phyloP scores from a whole-genome alignment of 2,113 vertebrate genomes.

The Tragulus kanchil region DNA sequence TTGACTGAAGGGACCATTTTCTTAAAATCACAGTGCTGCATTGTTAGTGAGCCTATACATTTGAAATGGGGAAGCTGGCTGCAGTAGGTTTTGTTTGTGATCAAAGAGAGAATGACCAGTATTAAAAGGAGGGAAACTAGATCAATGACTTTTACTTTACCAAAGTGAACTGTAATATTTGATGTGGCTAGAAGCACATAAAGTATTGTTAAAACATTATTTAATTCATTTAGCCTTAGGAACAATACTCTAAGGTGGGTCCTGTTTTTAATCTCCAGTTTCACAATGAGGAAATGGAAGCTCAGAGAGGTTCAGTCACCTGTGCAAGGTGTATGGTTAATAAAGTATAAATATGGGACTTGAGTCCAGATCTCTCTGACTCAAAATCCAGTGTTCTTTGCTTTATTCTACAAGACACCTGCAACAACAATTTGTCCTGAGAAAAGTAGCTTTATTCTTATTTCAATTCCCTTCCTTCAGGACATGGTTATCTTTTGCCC shows the following conservation, averaged over 20 bases:
- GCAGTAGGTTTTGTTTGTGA: background rate
- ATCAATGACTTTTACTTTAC: background rate
- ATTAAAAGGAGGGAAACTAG: background rate
- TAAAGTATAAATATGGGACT: background rate
- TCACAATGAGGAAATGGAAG: conserved; percentile 25
- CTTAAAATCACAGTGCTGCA: conserved; percentile 12
- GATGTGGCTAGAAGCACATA: conserved; percentile 21
- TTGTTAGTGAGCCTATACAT: background rate
- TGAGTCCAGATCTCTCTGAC: background rate
- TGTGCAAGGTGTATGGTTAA: background rate
- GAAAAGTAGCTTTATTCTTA: background rate
- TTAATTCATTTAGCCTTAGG: background rate
- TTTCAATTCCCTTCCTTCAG: background rate
- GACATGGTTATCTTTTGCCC: background rate
- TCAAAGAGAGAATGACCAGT: background rate
- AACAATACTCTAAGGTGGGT: background rate
- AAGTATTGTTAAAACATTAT: background rate
- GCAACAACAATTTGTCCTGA: background rate
- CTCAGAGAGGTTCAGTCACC: background rate
- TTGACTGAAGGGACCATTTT: conserved; percentile 12
- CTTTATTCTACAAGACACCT: background rate
- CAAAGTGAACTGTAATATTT: background rate
- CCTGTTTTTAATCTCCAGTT: conserved; percentile 37
- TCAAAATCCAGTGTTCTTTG: background rate
- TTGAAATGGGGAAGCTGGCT: background rate